Evolutionary conservation across 1,140 invertebrate species (phyloP).

Genomic region (Pseudomyrmex concolor): DNA sequence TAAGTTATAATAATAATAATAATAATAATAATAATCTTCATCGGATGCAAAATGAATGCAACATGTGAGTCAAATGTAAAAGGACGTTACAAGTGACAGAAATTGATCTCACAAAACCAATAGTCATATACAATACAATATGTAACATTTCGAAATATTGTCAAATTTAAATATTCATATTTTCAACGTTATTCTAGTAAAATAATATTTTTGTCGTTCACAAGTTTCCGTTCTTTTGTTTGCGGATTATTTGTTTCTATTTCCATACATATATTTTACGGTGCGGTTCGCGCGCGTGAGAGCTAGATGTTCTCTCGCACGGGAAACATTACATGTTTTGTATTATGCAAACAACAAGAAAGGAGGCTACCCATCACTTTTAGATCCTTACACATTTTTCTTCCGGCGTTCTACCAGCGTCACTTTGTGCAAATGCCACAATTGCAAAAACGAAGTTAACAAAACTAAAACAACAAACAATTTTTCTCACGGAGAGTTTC

Average conservation of each 20-base stretch:
- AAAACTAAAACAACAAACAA: too few species aligned
- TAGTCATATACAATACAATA: too few species aligned
- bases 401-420: too few species aligned
- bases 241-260: not conserved
- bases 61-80: too few species aligned
- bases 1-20: constrained; percentile 52
- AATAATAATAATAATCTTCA: too few species aligned
- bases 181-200: too few species aligned
- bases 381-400: not conserved
- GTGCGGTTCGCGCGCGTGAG: not conserved
- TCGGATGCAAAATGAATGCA: too few species aligned
- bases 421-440: not conserved
- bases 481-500: not conserved
- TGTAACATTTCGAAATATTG: too few species aligned
- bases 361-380: not conserved
- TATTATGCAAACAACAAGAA: not conserved
- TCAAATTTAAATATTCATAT: too few species aligned
- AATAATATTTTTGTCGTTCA: not conserved
- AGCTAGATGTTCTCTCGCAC: not conserved
- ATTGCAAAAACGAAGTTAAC: not conserved
- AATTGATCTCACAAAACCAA: not conserved
- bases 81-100: not conserved
- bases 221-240: too few species aligned
- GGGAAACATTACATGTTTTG: not conserved
- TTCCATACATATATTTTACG: not conserved